phyloP scores from a whole-genome alignment of 2,113 vertebrate genomes.

The Microcebus tavaratra region DNA sequence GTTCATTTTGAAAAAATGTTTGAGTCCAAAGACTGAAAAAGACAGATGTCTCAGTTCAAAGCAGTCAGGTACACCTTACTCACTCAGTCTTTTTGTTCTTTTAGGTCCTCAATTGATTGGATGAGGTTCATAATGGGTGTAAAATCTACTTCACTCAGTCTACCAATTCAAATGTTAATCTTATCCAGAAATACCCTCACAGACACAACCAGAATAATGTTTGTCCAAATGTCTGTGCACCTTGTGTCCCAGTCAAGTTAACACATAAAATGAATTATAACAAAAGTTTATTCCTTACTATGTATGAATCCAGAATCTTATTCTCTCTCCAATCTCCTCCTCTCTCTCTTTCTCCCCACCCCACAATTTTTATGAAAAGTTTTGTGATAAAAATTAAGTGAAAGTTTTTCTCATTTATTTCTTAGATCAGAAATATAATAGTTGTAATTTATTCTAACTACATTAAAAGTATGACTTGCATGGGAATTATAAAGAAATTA shows the following conservation, averaged over 20 bases:
- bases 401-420: background rate
- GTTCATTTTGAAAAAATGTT: background rate
- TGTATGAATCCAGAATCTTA: background rate
- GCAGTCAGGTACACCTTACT: background rate
- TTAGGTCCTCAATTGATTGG: background rate
- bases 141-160: background rate
- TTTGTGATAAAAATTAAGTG: background rate
- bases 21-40: background rate
- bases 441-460: background rate
- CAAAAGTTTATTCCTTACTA: background rate
- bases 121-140: background rate
- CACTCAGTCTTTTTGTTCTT: background rate
- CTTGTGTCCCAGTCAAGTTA: background rate
- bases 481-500: background rate
- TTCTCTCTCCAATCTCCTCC: background rate
- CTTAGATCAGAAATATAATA: background rate
- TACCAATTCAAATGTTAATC: background rate
- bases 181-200: background rate
- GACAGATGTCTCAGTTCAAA: background rate
- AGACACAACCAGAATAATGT: background rate
- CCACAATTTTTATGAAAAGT: background rate
- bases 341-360: background rate
- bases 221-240: background rate
- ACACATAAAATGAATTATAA: background rate
- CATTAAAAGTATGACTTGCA: background rate